Base-by-base conservation (phyloP, 2,888 invertebrate genomes). In the Apotomis turbidana region DNA sequence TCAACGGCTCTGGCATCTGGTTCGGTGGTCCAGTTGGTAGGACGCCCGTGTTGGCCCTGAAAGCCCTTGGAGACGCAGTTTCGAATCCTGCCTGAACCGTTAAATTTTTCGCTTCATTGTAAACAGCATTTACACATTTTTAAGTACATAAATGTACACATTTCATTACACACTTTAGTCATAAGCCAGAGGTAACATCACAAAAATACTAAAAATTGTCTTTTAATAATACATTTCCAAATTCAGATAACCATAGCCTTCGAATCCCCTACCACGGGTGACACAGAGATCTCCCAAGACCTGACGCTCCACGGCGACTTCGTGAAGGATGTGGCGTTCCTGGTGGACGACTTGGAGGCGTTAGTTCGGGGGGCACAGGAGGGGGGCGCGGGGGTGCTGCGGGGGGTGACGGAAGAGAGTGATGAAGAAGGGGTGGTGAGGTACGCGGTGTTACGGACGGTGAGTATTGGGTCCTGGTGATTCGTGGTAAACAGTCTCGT, bases 271-370 rank as follows among this genome's bases (percentile, higher is more conserved):
- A 97, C 98, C 71, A 75, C 83, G 0, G 95, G 97, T 0, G 94
- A 95, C 70, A 95, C 96, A 76, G 85, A 94, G 76, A 95, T 96
- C 80, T 95, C 97, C 85, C 96, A 97, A 57, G 90, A 94, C 57
- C 96, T 99, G 84, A 94, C 72, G 94, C 95, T 83, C 0, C 99
- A 99, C 85, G 99, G 99, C 0, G 99, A 99, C 90, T 99, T 98
- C 69, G 99, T 98, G 13, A 98, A 98, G 83, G 99, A 99, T 86
- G 95, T 99, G 52, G 98, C 99, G 0, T 99, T 99, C 85, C 95
- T 95, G 77, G 99, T 99, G 0, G 96, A 98, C 83, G 97, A 99
- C 83, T 93, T 99, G 76, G 97, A 98, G 72, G 95, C 95, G 52
- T 97, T 99, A 77, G 95, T 99, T 64, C 90, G 94, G 94, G 94